A percentile compares a stretch with the other conserved stretches of the same genome.
phyloP scores from a whole-genome alignment of 1,140 invertebrate species.

The Drosophila rhopaloa region DNA sequence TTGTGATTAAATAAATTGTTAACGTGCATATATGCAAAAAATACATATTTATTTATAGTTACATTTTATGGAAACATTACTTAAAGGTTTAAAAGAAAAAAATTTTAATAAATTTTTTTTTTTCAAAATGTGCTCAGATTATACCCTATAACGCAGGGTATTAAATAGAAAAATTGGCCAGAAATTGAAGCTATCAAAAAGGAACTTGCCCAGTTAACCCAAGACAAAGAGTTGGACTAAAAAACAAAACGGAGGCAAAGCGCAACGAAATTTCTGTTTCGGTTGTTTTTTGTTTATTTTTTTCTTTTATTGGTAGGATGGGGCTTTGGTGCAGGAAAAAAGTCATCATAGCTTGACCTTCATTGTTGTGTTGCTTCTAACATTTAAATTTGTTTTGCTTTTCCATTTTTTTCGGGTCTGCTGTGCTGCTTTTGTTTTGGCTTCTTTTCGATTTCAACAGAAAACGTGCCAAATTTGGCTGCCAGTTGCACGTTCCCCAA shows the following conservation, averaged over 20 bases:
- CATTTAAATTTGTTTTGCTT: conserved; percentile 75
- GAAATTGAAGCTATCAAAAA: conserved; percentile 70
- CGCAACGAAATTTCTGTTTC: conserved; percentile 48
- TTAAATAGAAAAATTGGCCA: conserved; percentile 55
- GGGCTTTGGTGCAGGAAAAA: conserved; percentile 31
- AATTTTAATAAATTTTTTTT: no score
- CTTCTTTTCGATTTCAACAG: conserved; percentile 73
- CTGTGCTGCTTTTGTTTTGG: conserved; percentile 36
- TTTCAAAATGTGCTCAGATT: no score
- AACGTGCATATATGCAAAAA: no score
- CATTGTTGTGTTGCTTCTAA: conserved; percentile 70
- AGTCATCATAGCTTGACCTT: conserved; percentile 68
- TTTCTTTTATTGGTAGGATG: conserved; percentile 3
- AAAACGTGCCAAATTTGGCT: conserved; percentile 75
- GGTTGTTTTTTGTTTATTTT: conserved; percentile 13
- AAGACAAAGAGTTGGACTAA: conserved; percentile 38
- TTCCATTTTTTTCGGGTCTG: conserved; percentile 30
- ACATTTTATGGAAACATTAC: no score
- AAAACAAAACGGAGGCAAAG: conserved; percentile 28
- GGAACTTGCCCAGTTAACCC: conserved; percentile 51
- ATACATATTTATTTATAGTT: no score
- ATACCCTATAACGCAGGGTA: conserved; percentile 8
- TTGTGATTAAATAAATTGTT: no score
- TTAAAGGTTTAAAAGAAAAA: no score
- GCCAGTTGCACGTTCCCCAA: conserved; percentile 70